phyloP scores from a whole-genome alignment of 2,888 invertebrate genomes.

The Aleiodes testaceus region DNA sequence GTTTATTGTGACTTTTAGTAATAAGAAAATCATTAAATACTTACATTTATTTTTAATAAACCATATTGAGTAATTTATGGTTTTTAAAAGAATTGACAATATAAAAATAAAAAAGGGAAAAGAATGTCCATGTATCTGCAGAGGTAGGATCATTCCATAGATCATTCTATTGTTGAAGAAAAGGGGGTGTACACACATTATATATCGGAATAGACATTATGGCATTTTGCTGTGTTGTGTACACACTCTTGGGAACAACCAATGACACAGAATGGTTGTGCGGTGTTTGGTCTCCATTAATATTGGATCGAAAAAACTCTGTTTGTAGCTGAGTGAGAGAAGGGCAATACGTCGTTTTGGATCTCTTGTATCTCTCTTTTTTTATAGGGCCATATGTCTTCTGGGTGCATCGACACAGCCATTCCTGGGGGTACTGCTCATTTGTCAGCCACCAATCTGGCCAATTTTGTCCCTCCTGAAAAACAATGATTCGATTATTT shows the following conservation, averaged over 20 bases:
- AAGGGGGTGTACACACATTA: conserved; percentile 66
- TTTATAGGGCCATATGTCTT: conserved; percentile 71
- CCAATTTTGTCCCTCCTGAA: conserved; percentile 26
- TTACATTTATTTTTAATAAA: neutral
- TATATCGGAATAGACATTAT: conserved; percentile 53
- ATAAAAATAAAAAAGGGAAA: conserved; percentile 34
- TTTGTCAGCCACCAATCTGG: conserved; percentile 71
- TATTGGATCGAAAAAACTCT: conserved; percentile 66
- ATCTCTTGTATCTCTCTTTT: conserved; percentile 61
- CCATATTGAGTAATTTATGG: conserved; percentile 19
- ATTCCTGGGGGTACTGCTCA: conserved; percentile 58
- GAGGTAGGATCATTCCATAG: conserved; percentile 55
- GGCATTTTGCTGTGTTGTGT: conserved; percentile 59
- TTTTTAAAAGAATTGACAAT: conserved; percentile 31
- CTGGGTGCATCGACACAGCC: conserved; percentile 50
- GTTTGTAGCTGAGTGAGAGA: conserved; percentile 54
- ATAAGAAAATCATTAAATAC: neutral
- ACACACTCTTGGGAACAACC: conserved; percentile 61
- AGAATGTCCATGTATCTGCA: conserved; percentile 51
- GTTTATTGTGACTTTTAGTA: no score
- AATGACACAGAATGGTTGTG: conserved; percentile 61
- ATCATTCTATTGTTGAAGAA: conserved; percentile 64
- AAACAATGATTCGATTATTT: conserved; percentile 28
- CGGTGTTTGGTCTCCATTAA: conserved; percentile 73
- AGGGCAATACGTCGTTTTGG: conserved; percentile 35